phyloP scores from a whole-genome alignment of 2,113 vertebrate species.

The Hippocampus barbouri region DNA sequence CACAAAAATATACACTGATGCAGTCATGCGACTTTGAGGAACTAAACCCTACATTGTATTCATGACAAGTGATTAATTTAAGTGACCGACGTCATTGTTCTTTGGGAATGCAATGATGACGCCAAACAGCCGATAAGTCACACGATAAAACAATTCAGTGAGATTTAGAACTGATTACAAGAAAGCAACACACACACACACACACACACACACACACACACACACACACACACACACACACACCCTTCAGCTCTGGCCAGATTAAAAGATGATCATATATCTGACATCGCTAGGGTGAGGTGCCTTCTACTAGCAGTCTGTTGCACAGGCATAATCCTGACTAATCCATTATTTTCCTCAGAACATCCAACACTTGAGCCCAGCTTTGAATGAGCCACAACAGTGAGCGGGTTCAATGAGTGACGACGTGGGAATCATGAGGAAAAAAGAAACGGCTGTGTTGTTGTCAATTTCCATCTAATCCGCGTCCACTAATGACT shows the following conservation, averaged over 20 bases:
- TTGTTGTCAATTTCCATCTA: slow-evolving; percentile 46
- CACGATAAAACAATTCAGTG: slow-evolving; percentile 20
- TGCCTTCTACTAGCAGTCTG: slow-evolving; percentile 52
- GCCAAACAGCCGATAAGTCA: slow-evolving; percentile 26
- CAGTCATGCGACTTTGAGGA: not conserved
- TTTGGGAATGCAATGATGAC: slow-evolving; percentile 20
- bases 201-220: not conserved
- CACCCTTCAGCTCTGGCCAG: slow-evolving; percentile 41
- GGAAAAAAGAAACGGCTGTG: slow-evolving; percentile 35
- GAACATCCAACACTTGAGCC: slow-evolving; percentile 35
- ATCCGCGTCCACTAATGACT: slow-evolving; percentile 61
- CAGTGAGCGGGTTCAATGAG: slow-evolving; percentile 33
- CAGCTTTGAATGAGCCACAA: slow-evolving; percentile 25
- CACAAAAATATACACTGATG: not conserved
- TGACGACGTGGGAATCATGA: slow-evolving; percentile 21
- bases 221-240: not conserved
- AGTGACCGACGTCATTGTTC: slow-evolving; percentile 1
- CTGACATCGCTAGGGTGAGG: slow-evolving; percentile 53
- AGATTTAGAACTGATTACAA: slow-evolving; percentile 58
- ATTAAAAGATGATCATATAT: slow-evolving; percentile 68
- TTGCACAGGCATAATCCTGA: slow-evolving; percentile 57
- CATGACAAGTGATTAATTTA: not conserved
- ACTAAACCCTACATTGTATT: slow-evolving; percentile 11
- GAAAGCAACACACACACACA: slow-evolving; percentile 44
- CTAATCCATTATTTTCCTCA: slow-evolving; percentile 66